Evolutionary conservation across 2,797 vertebrate species (phyloP).

Genomic region (Margarornis squamiger): DNA sequence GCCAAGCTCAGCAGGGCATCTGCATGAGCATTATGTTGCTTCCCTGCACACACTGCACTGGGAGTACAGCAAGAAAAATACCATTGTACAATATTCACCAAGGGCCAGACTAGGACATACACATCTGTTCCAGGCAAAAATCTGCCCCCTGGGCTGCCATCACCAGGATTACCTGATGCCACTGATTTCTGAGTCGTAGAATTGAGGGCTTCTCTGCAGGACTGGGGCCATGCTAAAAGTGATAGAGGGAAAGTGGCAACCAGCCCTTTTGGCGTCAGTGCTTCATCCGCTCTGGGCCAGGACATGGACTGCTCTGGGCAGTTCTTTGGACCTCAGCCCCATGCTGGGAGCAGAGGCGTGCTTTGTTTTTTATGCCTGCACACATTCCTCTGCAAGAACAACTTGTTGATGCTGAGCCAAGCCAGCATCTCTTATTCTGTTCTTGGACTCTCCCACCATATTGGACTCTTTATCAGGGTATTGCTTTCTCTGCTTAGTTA

Average conservation of each 20-base stretch:
- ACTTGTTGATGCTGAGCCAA: neutral
- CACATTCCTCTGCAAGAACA: neutral
- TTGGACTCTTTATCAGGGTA: slow-evolving; percentile 5
- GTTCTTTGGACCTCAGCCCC: neutral
- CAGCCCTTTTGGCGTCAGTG: neutral
- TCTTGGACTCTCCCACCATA: slow-evolving; percentile 21
- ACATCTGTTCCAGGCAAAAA: neutral
- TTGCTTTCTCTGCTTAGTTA: neutral
- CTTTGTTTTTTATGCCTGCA: neutral
- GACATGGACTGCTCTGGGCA: neutral
- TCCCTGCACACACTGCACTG: neutral
- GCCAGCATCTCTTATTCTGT: neutral
- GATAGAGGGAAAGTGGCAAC: neutral
- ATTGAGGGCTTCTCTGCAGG: neutral
- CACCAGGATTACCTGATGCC: neutral
- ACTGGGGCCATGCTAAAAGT: neutral
- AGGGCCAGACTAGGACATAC: neutral
- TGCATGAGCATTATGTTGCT: neutral
- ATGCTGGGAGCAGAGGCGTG: rapidly evolving
- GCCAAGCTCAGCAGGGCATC: neutral
- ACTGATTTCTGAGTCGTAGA: neutral
- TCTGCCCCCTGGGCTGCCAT: neutral
- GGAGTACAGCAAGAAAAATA: neutral
- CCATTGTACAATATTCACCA: neutral
- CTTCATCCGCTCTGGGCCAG: neutral